Percentiles rank a stretch among this genome's conserved stretches.
Evolutionary conservation across 2,888 invertebrate species (phyloP).

Genomic region (Andrena haemorrhoa): DNA sequence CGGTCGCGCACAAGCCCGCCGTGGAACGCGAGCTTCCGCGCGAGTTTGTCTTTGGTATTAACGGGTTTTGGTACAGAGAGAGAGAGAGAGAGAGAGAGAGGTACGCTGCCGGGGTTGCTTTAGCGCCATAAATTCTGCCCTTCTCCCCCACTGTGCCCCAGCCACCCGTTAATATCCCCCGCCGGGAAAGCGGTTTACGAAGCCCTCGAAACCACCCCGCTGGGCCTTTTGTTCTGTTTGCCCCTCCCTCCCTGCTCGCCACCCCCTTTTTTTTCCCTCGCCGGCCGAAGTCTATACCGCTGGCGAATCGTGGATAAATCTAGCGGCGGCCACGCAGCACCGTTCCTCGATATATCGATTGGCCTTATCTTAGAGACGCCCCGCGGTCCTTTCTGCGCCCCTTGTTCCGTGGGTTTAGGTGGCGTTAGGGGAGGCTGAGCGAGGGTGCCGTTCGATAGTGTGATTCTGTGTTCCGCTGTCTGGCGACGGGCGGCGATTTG

Average conservation of each 20-base stretch:
- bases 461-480: too few species aligned
- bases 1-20: constrained; percentile 51
- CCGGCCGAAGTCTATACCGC: neutral
- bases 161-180: constrained; percentile 75
- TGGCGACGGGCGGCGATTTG: too few species aligned
- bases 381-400: neutral
- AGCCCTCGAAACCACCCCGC: constrained; percentile 69
- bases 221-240: constrained; percentile 48
- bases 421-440: too few species aligned
- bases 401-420: too few species aligned
- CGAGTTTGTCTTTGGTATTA: constrained; percentile 83
- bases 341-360: neutral
- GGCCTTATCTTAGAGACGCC: neutral
- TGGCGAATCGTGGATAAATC: neutral
- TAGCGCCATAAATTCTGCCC: constrained; percentile 78
- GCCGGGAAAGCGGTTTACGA: constrained; percentile 79
- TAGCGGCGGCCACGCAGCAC: neutral
- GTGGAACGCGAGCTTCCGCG: constrained; percentile 50
- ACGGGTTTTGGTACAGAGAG: constrained; percentile 56
- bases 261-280: neutral
- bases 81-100: constrained; percentile 43
- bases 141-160: constrained; percentile 39
- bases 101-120: constrained; percentile 38
- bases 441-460: too few species aligned
- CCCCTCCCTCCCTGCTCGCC: constrained; percentile 1